A percentile compares a stretch with the other conserved stretches of the same genome.
phyloP scores from a whole-genome alignment of 30 jellyfish, hydroid and myxozoan genomes.

The Mastigias papua region DNA sequence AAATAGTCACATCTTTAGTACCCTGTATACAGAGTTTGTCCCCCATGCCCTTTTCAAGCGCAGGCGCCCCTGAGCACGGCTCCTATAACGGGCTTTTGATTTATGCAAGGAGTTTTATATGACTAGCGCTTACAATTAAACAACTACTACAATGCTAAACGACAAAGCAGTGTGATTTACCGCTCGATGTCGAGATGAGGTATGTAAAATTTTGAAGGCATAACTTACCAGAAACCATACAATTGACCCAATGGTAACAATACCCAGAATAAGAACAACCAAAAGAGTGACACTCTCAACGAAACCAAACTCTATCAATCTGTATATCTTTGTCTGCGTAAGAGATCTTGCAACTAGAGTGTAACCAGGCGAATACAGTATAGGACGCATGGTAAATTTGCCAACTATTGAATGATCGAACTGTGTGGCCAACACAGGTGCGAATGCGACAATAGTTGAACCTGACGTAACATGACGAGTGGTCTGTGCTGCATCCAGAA shows the following conservation, averaged over 20 bases:
- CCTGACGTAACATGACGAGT: not conserved
- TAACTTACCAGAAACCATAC: constrained; percentile 66
- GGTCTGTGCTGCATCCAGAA: not conserved
- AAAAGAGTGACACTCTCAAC: constrained; percentile 36
- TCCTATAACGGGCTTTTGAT: too few relatives aligned
- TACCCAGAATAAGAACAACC: not conserved
- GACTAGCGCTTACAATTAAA: too few relatives aligned
- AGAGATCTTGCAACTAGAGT: constrained; percentile 14
- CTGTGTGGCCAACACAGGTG: constrained; percentile 17
- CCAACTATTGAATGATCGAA: not conserved
- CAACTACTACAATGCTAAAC: too few relatives aligned
- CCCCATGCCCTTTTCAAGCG: too few relatives aligned
- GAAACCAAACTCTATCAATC: constrained; percentile 56
- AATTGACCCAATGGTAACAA: not conserved
- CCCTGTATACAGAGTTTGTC: too few relatives aligned
- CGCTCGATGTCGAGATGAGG: not conserved
- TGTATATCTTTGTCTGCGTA: constrained; percentile 37
- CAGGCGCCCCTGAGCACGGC: too few relatives aligned
- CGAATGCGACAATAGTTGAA: constrained; percentile 7
- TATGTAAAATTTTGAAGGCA: too few relatives aligned
- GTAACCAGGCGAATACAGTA: constrained; percentile 40
- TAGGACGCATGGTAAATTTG: not conserved
- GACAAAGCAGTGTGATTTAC: not conserved
- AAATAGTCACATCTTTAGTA: too few relatives aligned
- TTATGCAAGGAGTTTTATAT: too few relatives aligned